Percentiles rank a stretch among this genome's conserved stretches.
These are phyloP conservation scores for Prorops nasuta DNA, from an alignment of 1,140 invertebrate species.

Conservation along the genomic window DNA sequence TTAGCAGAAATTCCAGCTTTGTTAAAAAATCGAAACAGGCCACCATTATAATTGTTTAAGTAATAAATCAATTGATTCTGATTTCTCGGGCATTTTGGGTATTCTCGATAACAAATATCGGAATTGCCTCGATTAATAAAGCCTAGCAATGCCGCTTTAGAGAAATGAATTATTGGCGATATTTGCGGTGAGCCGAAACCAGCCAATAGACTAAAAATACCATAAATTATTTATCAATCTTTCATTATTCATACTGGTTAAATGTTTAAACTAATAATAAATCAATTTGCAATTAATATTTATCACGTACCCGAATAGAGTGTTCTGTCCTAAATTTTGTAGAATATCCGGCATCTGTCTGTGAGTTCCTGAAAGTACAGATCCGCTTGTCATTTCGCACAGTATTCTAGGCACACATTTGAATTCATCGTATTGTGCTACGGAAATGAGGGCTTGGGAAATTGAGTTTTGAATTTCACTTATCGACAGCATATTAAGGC, in stretches of 20 bases:
- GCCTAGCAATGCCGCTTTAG: slow-evolving; percentile 70
- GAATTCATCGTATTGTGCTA: slow-evolving; percentile 72
- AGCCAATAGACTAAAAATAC: slow-evolving; percentile 16
- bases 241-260: background rate
- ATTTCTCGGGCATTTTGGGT: slow-evolving; percentile 72
- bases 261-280: background rate
- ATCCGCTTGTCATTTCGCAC: slow-evolving; percentile 71
- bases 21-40: slow-evolving; percentile 78
- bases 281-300: slow-evolving; percentile 15
- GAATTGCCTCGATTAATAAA: slow-evolving; percentile 65
- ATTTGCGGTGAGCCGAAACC: slow-evolving; percentile 43
- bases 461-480: too few relatives aligned
- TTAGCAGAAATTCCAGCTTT: too few relatives aligned
- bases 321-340: slow-evolving; percentile 56
- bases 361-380: slow-evolving; percentile 53
- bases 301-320: slow-evolving; percentile 61
- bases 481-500: too few relatives aligned
- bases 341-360: slow-evolving; percentile 22
- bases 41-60: slow-evolving; percentile 82
- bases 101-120: slow-evolving; percentile 63
- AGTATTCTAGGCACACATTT: slow-evolving; percentile 75
- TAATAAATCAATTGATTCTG: slow-evolving; percentile 71
- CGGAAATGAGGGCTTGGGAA: slow-evolving; percentile 66
- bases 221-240: background rate
- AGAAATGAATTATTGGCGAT: slow-evolving; percentile 69